Evolutionary conservation across 2,113 vertebrate species (phyloP), one percentile per base, ranked within the genome.

Genomic region (Ranitomeya variabilis): DNA sequence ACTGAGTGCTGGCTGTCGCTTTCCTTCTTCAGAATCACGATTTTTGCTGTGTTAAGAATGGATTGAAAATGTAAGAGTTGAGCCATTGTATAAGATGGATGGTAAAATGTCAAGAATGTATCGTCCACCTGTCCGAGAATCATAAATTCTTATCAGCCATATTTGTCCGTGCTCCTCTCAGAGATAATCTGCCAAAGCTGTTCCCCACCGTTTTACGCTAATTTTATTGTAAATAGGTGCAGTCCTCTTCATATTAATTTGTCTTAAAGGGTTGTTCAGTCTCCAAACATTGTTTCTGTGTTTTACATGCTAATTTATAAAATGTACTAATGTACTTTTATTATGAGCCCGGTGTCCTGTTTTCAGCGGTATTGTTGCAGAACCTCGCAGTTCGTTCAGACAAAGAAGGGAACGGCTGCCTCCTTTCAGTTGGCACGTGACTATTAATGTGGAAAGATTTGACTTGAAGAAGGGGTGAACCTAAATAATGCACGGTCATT

Each of bases 11-110:
- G 19, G 57, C 52, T 73, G 51, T 13, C 73, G 59, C 55, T n/a
- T 64, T 45, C 18, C n/a, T 80, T 77, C 55, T 77, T 89, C 18
- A 59, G 54, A 80, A n/a, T 80, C 78, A 26, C 19, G 19, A 79
- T 23, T 23, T n/a, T 57, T 45, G 31, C 19, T 64, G 80, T 83
- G 26, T 62, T 37, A 62, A 37, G 18, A 62, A 62, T 66, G 60
- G 9, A 37, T 66, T 66, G 18, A 83, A 6, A 81, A 16, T 31
- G 62, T 60, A 81, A 23, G n/a, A 15, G 54, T 8, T 26, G 55
- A 18, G 57, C 23, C 57, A 14, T 11, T 51, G 23, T n/a, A 19
- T 37, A 64, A 51, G 31, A 45, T 18, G n/a, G 31, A 83, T 51
- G 18, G 9, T 66, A n/a, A 83, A 37, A 82, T 19, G 6, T 21